Base-by-base conservation (phyloP, 1,140 invertebrate genomes). In the Philaenus spumarius region DNA sequence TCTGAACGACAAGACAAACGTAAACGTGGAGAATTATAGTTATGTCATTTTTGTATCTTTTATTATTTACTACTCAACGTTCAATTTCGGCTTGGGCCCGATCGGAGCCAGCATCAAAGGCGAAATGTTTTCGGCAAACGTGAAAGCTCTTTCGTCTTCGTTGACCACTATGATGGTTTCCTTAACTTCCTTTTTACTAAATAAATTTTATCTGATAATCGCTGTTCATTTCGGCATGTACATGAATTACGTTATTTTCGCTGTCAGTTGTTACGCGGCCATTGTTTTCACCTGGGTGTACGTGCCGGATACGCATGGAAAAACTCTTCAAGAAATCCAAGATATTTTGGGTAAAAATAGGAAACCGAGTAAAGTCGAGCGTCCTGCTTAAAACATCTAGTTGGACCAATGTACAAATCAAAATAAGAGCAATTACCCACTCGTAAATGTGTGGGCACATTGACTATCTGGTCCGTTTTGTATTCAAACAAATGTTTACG, bases 231-330 rank as follows among this genome's bases (percentile, higher is more conserved):
- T 91, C 4, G 84, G 84, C 12, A 79, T 79, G 43, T 82, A 86
- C 64, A 79, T 78, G 5, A 83, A 84, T 2, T 93, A 90, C 75
- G 90, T 85, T 79, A 75, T 91, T 20, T 95, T 95, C 69, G 77
- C 83, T 9, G 77, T 77, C 1, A 82, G 81, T 69, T 87, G 86
- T 43, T 72, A 83, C 9, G 23, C 80, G 0, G 79, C 86, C 40
- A 9, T 24, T 17, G 11, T 22, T 1, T 86, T 84, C 66, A 77
- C 80, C 0, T 71, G 85, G 20, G 76, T 73, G 45, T 76, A 83
- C 57, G 77, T 92, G 9, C 87, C 88, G 0, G 89, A 92, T 73
- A 92, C 89, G 0, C 90, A 90, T 72, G 86, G 85, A 12, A 84
- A 87, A 72, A 82, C 79, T 46, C 76, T 89, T 24, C 79, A 85